Evolutionary conservation across 2,113 vertebrate species (phyloP).

Genomic region (Cyanoramphus novaezelandiae): DNA sequence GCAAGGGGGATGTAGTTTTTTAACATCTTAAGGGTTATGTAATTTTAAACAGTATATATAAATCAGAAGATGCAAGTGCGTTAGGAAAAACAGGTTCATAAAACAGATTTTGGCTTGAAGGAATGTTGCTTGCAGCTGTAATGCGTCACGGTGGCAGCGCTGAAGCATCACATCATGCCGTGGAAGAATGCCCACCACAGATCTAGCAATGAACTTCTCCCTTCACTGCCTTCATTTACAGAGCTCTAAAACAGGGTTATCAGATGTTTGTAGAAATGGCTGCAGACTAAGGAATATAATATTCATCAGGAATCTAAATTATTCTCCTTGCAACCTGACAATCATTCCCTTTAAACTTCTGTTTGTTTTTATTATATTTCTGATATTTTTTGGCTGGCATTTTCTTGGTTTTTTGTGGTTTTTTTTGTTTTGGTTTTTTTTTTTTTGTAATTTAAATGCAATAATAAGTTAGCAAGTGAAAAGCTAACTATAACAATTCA

Average conservation of each 20-base stretch:
- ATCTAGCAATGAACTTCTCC: background rate
- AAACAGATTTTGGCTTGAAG: background rate
- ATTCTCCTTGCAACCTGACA: conserved; percentile 1
- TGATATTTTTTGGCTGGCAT: conserved; percentile 13
- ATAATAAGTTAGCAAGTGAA: background rate
- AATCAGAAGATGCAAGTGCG: background rate
- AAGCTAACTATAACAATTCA: background rate
- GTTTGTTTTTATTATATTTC: background rate
- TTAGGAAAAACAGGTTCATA: background rate
- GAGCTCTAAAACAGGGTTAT: background rate
- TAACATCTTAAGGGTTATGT: background rate
- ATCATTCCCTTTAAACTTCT: conserved; percentile 3
- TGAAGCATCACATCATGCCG: background rate
- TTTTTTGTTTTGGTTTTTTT: background rate
- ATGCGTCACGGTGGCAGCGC: background rate
- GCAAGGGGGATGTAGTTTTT: background rate
- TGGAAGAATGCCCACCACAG: background rate
- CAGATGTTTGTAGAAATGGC: background rate
- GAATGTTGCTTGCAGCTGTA: background rate
- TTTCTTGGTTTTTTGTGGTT: background rate
- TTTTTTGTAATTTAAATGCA: conserved; percentile 14
- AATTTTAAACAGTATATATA: background rate
- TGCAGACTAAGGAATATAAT: background rate
- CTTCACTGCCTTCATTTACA: background rate
- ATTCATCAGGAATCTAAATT: background rate